Conservation (phyloP, 2,113 vertebrate species). For the Arenaria interpres region DNA sequence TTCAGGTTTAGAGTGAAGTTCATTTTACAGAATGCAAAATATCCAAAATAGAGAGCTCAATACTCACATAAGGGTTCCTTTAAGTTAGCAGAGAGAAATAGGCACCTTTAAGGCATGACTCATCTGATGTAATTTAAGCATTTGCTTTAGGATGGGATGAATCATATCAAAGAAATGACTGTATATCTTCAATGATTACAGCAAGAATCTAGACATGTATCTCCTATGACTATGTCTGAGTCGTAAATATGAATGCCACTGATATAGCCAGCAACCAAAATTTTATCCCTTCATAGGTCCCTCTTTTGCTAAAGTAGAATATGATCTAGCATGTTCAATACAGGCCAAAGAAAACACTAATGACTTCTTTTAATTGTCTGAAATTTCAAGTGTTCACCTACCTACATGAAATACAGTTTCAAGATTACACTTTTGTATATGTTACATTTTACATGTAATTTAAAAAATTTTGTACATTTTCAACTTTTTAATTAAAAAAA, state of each 20-base stretch:
- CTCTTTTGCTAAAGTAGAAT: not conserved
- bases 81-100: not conserved
- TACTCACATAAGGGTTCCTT: not conserved
- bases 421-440: not conserved
- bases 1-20: not conserved
- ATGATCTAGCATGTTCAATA: not conserved
- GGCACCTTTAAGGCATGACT: not conserved
- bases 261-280: not conserved
- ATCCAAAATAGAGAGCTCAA: not conserved
- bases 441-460: not conserved
- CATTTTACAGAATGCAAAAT: not conserved
- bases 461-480: not conserved
- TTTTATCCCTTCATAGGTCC: not conserved
- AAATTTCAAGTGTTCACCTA: not conserved
- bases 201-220: not conserved
- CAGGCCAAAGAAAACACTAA: not conserved
- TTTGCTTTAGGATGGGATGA: conserved; percentile 14
- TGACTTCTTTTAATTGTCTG: not conserved
- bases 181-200: not conserved
- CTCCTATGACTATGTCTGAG: not conserved
- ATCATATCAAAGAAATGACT: not conserved
- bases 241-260: not conserved
- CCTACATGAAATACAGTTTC: not conserved
- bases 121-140: not conserved
- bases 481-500: not conserved